A percentile compares a stretch with the other conserved stretches of the same genome.
Conservation (phyloP, 2,888 invertebrate genomes). For the Clostera curtula region DNA sequence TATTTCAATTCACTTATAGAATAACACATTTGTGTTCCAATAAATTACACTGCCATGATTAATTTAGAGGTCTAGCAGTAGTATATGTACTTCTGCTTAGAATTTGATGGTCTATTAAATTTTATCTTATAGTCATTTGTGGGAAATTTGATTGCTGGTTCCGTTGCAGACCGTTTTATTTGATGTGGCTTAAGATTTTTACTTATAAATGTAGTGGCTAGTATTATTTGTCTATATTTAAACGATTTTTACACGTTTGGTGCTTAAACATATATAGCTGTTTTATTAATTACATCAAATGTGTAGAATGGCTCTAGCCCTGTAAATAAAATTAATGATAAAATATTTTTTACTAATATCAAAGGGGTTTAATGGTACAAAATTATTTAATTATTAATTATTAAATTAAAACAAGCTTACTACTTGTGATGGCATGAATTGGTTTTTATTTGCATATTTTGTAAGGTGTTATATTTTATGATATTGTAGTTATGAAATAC, state of each 20-base stretch:
- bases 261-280: conserved; percentile 32
- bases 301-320: conserved; percentile 42
- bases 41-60: no score
- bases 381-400: conserved; percentile 7
- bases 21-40: no score
- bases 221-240: conserved; percentile 28
- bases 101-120: no score
- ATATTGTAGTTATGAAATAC: conserved; percentile 44
- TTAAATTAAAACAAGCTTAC: conserved; percentile 24
- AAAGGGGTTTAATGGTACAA: conserved; percentile 18
- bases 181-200: conserved; percentile 58
- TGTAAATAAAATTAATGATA: conserved; percentile 21
- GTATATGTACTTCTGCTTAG: no score
- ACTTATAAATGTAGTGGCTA: conserved; percentile 37
- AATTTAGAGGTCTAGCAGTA: no score
- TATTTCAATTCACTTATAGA: no score
- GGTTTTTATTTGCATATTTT: conserved; percentile 48
- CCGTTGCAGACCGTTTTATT: conserved; percentile 42
- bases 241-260: conserved; percentile 37
- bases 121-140: no score
- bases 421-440: conserved; percentile 45
- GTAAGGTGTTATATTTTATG: conserved; percentile 40
- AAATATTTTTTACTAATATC: conserved; percentile 22
- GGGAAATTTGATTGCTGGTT: no score
- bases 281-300: conserved; percentile 28